phyloP scores from a whole-genome alignment of 2,113 vertebrate genomes.

The Phalacrocorax carbo region DNA sequence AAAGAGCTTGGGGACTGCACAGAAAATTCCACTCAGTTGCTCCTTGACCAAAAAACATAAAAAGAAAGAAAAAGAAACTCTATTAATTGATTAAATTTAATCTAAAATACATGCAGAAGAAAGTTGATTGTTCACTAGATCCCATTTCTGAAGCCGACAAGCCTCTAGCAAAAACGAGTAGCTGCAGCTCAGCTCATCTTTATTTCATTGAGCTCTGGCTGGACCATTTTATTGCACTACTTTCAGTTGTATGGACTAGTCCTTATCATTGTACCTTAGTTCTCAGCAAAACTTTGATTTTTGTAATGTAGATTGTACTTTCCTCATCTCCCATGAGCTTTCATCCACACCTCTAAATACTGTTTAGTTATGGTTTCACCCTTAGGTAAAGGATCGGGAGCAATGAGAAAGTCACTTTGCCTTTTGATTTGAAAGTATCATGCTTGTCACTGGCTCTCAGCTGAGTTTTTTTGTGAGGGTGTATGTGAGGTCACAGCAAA shows the following conservation, averaged over 20 bases:
- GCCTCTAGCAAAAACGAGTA: background rate
- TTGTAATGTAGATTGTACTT: background rate
- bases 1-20: background rate
- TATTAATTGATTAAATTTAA: conserved; percentile 37
- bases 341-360: background rate
- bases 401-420: background rate
- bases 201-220: conserved; percentile 33
- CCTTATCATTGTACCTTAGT: background rate
- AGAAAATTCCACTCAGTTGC: background rate
- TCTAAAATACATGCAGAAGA: conserved; percentile 10
- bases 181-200: conserved; percentile 23
- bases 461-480: background rate
- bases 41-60: background rate
- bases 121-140: background rate
- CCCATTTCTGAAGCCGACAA: conserved; percentile 5
- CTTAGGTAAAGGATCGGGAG: background rate
- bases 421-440: background rate
- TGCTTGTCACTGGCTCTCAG: background rate
- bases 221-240: background rate
- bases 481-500: background rate
- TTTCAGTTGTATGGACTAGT: background rate
- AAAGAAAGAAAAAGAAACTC: background rate
- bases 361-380: background rate
- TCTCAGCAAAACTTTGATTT: background rate
- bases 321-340: background rate